phyloP scores from a whole-genome alignment of 37 sponge, comb jelly and placozoan genomes.

The Crambe crambe region DNA sequence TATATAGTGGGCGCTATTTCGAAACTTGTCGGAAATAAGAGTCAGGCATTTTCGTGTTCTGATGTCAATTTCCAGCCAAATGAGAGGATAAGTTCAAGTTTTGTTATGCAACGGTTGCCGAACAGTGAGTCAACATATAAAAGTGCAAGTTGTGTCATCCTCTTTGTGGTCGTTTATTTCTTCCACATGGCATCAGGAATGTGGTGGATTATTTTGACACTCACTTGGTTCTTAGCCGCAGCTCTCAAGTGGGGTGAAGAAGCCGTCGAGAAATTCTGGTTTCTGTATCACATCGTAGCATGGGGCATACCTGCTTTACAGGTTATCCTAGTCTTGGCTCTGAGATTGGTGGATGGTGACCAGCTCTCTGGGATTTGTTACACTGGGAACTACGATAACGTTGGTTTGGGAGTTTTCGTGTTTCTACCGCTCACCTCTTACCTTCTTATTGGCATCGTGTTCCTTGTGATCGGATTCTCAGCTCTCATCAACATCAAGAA shows the following conservation, averaged over 20 bases:
- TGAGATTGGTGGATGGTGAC: slow-evolving; percentile 82
- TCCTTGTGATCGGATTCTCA: slow-evolving; percentile 64
- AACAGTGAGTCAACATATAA: slow-evolving; percentile 30
- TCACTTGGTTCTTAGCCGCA: slow-evolving; percentile 96
- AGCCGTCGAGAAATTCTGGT: slow-evolving; percentile 79
- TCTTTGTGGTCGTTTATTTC: slow-evolving; percentile 80
- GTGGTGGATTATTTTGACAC: slow-evolving; percentile 91
- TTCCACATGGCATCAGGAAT: slow-evolving; percentile 76
- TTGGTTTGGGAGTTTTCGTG: slow-evolving; percentile 77
- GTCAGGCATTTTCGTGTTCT: slow-evolving; percentile 55
- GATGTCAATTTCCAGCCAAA: background rate
- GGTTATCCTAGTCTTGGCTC: slow-evolving; percentile 59
- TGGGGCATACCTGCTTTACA: slow-evolving; percentile 82
- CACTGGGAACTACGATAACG: slow-evolving; percentile 53
- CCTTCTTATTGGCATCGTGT: slow-evolving; percentile 62
- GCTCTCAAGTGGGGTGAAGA: slow-evolving; percentile 95
- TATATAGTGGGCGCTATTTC: slow-evolving; percentile 78
- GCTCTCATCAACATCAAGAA: slow-evolving; percentile 71
- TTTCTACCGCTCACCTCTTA: slow-evolving; percentile 69
- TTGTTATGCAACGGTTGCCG: slow-evolving; percentile 73
- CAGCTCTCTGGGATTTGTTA: slow-evolving; percentile 83
- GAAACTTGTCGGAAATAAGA: slow-evolving; percentile 42
- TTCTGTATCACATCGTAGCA: slow-evolving; percentile 82
- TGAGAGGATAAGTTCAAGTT: background rate
- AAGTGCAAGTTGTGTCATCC: slow-evolving; percentile 71